These are phyloP conservation scores for Archivesica marissinica DNA, from an alignment of 1,140 invertebrate species.

Conservation along the genomic window DNA sequence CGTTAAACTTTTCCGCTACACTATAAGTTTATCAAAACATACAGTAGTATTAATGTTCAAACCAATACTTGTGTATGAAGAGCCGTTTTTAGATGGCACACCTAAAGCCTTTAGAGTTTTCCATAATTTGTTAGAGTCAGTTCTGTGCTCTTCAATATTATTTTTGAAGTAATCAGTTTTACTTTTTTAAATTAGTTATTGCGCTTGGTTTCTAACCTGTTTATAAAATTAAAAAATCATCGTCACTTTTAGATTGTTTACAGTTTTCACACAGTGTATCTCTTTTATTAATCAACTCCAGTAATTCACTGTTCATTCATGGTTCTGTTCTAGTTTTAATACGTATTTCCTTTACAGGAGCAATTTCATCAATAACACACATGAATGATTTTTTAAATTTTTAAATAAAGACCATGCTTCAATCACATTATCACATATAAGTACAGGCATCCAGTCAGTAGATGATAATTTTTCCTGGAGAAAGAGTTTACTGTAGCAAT, in stretches of 20 bases:
- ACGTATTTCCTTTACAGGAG: constrained; percentile 28
- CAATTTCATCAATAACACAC: constrained; percentile 15
- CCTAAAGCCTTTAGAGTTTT: not conserved
- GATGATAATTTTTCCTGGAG: constrained; percentile 10
- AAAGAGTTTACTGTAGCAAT: constrained; percentile 3
- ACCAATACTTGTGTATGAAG: not conserved
- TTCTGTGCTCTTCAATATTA: constrained; percentile 3
- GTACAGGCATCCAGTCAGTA: constrained; percentile 41
- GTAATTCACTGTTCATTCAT: not conserved
- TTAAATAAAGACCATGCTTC: constrained; percentile 31
- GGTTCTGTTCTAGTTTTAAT: constrained; percentile 32
- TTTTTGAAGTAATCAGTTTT: not conserved
- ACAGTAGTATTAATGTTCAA: not conserved
- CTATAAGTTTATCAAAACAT: constrained; percentile 21
- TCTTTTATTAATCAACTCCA: not conserved
- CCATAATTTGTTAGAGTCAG: constrained; percentile 12
- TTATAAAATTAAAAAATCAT: not conserved
- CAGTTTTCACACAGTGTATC: not conserved
- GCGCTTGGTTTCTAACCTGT: constrained; percentile 14
- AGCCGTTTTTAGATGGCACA: constrained; percentile 5
- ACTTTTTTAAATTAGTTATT: not conserved
- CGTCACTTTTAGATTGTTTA: not conserved
- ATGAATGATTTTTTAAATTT: not conserved
- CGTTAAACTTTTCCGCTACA: constrained; percentile 9
- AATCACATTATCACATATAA: not conserved